Conservation (phyloP, 2,888 invertebrate species). For the Margaritifera margaritifera region DNA sequence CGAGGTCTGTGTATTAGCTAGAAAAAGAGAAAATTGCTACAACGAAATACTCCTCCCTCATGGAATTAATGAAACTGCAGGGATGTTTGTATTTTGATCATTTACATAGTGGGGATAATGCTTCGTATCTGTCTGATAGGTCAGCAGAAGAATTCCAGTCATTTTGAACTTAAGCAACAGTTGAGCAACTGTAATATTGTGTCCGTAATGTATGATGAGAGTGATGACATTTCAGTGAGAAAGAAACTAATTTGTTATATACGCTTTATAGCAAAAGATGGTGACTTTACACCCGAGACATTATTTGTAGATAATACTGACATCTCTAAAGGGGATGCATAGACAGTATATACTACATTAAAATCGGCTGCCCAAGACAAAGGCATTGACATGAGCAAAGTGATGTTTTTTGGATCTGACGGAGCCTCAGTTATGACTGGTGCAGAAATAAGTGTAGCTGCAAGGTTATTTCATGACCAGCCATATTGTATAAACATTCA, state of each 20-base stretch:
- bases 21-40: slow-evolving; percentile 2
- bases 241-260: slow-evolving; percentile 2
- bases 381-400: slow-evolving; percentile 9
- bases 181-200: background rate
- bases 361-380: slow-evolving; percentile 5
- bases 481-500: no score
- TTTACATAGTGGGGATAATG: slow-evolving; percentile 7
- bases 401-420: slow-evolving; percentile 8
- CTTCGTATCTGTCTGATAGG: slow-evolving; percentile 9
- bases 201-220: slow-evolving; percentile 11
- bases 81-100: slow-evolving; percentile 3
- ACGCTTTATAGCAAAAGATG: background rate
- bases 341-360: slow-evolving; percentile 3
- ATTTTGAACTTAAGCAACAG: slow-evolving; percentile 3
- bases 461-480: slow-evolving; percentile 6
- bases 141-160: no score
- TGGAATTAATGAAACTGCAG: slow-evolving; percentile 6
- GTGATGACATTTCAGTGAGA: background rate
- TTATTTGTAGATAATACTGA: slow-evolving; percentile 5
- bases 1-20: slow-evolving; percentile 1
- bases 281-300: slow-evolving; percentile 7
- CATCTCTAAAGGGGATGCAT: slow-evolving; percentile 2
- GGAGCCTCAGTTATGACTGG: slow-evolving; percentile 13
- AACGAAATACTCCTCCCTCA: background rate
- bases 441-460: slow-evolving; percentile 8